Evolutionary conservation across 2,888 invertebrate species (phyloP), one percentile per base, ranked within the genome.

Genomic region (Pinctada fucata): DNA sequence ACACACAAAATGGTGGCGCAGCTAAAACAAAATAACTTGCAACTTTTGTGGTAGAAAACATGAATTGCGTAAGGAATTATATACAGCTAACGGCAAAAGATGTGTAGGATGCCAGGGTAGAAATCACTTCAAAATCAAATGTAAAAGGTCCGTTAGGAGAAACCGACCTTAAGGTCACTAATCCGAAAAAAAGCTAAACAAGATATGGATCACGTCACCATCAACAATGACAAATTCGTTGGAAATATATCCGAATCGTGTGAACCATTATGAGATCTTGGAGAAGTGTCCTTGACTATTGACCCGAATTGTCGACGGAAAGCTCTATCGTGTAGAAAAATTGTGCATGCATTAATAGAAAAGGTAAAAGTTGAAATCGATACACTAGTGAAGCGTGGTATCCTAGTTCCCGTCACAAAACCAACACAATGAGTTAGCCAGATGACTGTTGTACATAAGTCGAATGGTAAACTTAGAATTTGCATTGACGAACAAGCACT

Each of bases 401-500:
- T 75, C 31, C 10, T 80, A 13, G 65, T 72, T 2, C 80, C 72
- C 48, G 65, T 78, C 0, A 75, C 52, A 2, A 70, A 78, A 75
- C 81, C 70, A 13, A 81, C 79, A 48, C 45, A 75, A 58, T 82
- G 79, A 79, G 81, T 82, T 1, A 79, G 73, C 68, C 80, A 79
- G 31, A 79, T 83, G 76, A 78, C 77, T 2, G 69, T 82, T 16
- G 74, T 68, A 0, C 51, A 48, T 1, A 81, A 82, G 52, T 10
- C 50, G 3, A 82, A 76, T 49, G 75, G 80, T 47, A 75, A 79
- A 65, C 69, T 82, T 8, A 65, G 82, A 50, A 74, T 82, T 6
- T 84, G 83, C 66, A 79, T 84, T 47, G 83, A 85, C 73, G 84
- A 81, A 5, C 83, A 86, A 64, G 70, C 82, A 8, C 67, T 78